Evolutionary conservation across 2,113 vertebrate species (phyloP), one percentile per base, ranked within the genome.

Genomic region (Perca schrenkii): DNA sequence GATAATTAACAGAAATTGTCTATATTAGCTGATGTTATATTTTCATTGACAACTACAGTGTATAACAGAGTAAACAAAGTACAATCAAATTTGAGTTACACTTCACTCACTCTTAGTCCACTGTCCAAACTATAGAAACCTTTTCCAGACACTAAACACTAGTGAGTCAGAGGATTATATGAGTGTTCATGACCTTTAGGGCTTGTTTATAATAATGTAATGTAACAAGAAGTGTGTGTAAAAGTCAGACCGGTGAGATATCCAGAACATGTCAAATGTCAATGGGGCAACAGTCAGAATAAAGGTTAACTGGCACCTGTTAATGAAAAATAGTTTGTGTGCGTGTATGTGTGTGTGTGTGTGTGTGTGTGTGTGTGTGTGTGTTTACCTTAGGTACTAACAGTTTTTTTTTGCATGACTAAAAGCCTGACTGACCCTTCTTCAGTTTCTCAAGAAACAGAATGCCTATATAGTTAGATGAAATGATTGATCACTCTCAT

Each of bases 181-280:
- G 34, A 79, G 62, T 0, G 10, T 58, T 47, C n/a, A 22, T 1
- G 82, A 77, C 82, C 69, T 85, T 46, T 28, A 7, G 4, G 12
- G 62, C 58, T 70, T 79, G 46, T 53, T 10, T 66, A 14, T 61
- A 54, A 56, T 34, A 1, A 52, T 66, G 73, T 71, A 25, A 77
- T 71, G 86, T 86, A 89, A 91, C 85, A 78, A 67, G 0, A 17
- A 58, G 53, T 77, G 68, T 66, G 58, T 57, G 15, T 46, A 36
- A 43, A 43, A 43, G 70, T 69, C 52, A 25, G 5, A 71, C 31
- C 19, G 34, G 34, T 7, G 43, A 52, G 22, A n/a, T 34, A 34
- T 43, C 19, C 21, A 14, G 1, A 43, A 8, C 14, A 61, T 70
- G 53, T 40, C 69, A 76, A 63, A 74, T 4, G 58, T 19, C 25